Evolutionary conservation across 2,113 vertebrate genomes (phyloP).

Genomic region (Bubo scandiacus): DNA sequence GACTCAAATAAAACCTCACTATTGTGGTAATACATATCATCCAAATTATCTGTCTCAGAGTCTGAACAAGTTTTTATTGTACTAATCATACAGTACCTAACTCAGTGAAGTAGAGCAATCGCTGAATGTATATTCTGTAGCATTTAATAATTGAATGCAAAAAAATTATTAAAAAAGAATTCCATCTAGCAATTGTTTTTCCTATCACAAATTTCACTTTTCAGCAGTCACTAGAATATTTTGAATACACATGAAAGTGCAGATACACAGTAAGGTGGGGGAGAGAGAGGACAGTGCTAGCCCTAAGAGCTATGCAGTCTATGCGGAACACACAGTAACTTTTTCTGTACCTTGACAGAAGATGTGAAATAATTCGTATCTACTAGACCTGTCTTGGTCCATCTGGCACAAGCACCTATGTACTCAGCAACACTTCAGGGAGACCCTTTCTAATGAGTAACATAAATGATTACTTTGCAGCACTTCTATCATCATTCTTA

Average conservation of each 20-base stretch:
- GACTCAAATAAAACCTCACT: background rate
- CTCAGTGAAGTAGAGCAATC: background rate
- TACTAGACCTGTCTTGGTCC: background rate
- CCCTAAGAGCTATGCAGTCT: background rate
- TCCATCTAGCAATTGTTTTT: background rate
- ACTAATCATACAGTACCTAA: background rate
- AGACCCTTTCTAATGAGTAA: background rate
- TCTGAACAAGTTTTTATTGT: background rate
- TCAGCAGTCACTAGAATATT: background rate
- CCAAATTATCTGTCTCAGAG: background rate
- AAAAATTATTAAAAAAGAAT: background rate
- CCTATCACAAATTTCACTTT: background rate
- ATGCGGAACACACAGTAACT: background rate
- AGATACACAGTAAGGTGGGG: background rate
- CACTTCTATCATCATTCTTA: background rate
- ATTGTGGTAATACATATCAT: background rate
- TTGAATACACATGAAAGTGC: background rate
- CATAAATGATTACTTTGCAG: background rate
- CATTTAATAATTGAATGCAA: background rate
- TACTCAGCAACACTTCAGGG: background rate
- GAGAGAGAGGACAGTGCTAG: background rate
- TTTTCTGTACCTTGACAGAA: background rate
- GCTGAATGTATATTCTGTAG: background rate
- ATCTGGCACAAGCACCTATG: background rate
- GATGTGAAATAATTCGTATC: background rate